Conservation (phyloP, 2,797 vertebrate genomes). For the Microchirus variegatus region DNA sequence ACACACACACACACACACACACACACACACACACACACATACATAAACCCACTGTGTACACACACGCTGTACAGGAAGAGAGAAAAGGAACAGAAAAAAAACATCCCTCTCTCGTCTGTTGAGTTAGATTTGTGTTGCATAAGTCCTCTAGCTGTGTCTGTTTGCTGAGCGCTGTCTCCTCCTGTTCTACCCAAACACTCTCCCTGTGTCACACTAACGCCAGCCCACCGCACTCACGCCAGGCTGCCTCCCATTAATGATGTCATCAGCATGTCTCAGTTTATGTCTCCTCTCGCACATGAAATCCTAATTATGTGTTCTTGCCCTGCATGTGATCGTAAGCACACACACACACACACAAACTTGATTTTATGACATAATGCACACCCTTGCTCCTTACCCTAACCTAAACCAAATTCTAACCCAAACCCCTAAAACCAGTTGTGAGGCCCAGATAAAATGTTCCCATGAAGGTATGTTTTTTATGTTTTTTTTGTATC, state of each 20-base stretch:
- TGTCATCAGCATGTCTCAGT: constrained; percentile 66
- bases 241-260: constrained; percentile 57
- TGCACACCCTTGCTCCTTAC: too few relatives aligned
- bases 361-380: constrained; percentile 4
- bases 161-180: constrained; percentile 43
- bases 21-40: constrained; percentile 15
- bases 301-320: constrained; percentile 73
- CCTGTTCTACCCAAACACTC: constrained; percentile 50
- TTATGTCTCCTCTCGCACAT: constrained; percentile 62
- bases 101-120: constrained; percentile 46
- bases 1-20: constrained; percentile 18
- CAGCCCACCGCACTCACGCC: constrained; percentile 34
- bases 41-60: constrained; percentile 13
- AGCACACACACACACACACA: constrained; percentile 7
- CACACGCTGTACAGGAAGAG: constrained; percentile 12
- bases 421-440: too few relatives aligned
- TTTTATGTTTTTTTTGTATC: too few relatives aligned
- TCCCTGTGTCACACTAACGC: constrained; percentile 37
- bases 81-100: constrained; percentile 5
- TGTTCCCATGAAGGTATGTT: too few relatives aligned
- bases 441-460: too few relatives aligned
- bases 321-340: constrained; percentile 41
- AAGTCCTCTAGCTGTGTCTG: constrained; percentile 57
- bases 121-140: constrained; percentile 63
- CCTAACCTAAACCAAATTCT: too few relatives aligned